Evolutionary conservation across 1,140 invertebrate genomes (phyloP), one percentile per base, ranked within the genome.

Genomic region (Drosophila oshimai): DNA sequence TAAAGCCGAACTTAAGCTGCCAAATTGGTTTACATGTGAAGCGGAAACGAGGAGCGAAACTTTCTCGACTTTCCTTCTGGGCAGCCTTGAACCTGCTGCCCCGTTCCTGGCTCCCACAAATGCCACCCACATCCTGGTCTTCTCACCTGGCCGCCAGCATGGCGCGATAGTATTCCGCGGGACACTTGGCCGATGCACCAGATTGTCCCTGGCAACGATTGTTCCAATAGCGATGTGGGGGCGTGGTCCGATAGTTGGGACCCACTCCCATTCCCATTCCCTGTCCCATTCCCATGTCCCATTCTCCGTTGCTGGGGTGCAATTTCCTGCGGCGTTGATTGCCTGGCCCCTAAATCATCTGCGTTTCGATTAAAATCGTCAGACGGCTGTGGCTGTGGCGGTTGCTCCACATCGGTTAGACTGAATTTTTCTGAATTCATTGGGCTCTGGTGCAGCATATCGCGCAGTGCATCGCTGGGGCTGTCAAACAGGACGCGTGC

Each of bases 311-410:
- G n/a, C n/a, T n/a, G n/a, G n/a, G 20, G 26, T 53, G 60, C 68
- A 87, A 87, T 86, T 86, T 86, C 81, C 81, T 87, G 81, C 54
- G 80, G 80, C 80, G 46, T 51, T 89, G 76, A 77, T 84, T 84
- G 78, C 69, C 29, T 42, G 50, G 24, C 33, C 74, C 62, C 77
- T 86, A 89, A 78, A 89, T 89, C 76, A 81, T 81, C 79, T 65
- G 51, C 44, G 42, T 89, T 89, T 89, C 80, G 86, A 89, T 89
- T 89, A 74, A 86, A 86, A 77, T 80, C 80, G 75, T 70, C 58
- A 62, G 58, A 58, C 58, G 10, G 26, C 51, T 44, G 69, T 36
- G 37, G 44, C n/a, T n/a, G n/a, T 37, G 60, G 54, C 24, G 22
- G 31, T 26, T 64, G 71, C 49, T 76, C 72, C 61, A 33, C 39